Conservation (phyloP, 2,113 vertebrate genomes). For the Narcine bancroftii region DNA sequence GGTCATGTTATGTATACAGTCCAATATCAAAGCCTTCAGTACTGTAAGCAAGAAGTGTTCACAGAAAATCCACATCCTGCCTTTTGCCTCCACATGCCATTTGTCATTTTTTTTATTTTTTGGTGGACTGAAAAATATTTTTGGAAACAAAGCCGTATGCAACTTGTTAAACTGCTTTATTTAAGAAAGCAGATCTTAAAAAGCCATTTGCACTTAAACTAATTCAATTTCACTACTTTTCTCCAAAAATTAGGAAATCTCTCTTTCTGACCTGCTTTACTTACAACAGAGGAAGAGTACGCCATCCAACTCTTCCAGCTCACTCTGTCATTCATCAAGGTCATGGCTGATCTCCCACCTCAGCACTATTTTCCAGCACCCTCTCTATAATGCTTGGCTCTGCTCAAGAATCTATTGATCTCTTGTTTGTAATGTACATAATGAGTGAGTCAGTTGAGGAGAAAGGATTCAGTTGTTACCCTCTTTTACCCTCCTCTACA, state of each 20-base stretch:
- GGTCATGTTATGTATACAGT: no score
- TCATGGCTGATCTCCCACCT: no score
- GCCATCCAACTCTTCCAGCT: no score
- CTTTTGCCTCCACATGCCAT: neutral
- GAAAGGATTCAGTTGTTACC: no score
- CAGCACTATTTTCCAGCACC: no score
- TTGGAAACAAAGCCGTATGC: neutral
- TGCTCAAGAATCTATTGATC: no score
- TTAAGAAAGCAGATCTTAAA: neutral
- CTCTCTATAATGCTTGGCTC: no score
- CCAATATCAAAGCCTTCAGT: neutral
- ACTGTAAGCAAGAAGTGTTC: neutral
- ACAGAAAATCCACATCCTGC: neutral
- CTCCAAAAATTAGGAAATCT: neutral
- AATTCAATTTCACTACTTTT: neutral
- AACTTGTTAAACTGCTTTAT: slow-evolving; percentile 1
- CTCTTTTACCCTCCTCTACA: no score
- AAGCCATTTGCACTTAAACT: neutral
- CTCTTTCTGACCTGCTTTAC: neutral
- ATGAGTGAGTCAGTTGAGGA: no score
- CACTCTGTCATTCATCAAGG: no score
- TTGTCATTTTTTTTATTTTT: neutral
- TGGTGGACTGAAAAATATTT: neutral
- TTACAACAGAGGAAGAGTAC: neutral
- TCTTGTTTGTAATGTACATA: no score